Evolutionary conservation across 2,113 vertebrate species (phyloP).

Genomic region (Mesocricetus auratus): DNA sequence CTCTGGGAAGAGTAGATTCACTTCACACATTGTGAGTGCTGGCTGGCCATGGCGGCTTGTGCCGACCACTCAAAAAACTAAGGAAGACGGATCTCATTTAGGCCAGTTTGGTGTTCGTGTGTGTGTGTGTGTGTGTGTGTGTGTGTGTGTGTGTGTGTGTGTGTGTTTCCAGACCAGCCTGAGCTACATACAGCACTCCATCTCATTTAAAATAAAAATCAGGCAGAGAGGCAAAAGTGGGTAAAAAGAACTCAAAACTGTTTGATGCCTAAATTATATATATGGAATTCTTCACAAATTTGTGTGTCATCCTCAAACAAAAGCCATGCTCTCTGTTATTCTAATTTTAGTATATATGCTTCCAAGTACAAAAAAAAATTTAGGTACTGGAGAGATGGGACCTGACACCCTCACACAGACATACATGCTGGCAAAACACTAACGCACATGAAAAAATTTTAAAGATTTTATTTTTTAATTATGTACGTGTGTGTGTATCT

Average conservation of each 20-base stretch:
- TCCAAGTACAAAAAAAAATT: background rate
- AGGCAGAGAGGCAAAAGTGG: background rate
- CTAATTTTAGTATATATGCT: background rate
- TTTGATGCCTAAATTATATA: background rate
- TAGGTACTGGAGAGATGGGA: too few relatives aligned
- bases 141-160: too few relatives aligned
- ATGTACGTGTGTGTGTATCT: background rate
- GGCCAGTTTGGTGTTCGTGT: too few relatives aligned
- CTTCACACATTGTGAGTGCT: background rate
- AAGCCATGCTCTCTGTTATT: too few relatives aligned
- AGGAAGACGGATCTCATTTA: background rate
- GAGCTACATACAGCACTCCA: background rate
- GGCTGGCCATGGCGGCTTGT: too few relatives aligned
- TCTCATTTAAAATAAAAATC: background rate
- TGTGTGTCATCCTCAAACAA: background rate
- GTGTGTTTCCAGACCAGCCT: background rate
- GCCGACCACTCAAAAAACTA: background rate
- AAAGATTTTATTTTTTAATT: background rate
- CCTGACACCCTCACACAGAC: too few relatives aligned
- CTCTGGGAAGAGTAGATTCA: background rate
- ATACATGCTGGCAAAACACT: too few relatives aligned
- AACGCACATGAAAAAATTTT: too few relatives aligned
- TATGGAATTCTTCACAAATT: background rate
- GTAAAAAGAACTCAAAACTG: background rate
- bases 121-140: too few relatives aligned